Conservation (phyloP, 2,888 invertebrate species). For the Amphipyra berbera region DNA sequence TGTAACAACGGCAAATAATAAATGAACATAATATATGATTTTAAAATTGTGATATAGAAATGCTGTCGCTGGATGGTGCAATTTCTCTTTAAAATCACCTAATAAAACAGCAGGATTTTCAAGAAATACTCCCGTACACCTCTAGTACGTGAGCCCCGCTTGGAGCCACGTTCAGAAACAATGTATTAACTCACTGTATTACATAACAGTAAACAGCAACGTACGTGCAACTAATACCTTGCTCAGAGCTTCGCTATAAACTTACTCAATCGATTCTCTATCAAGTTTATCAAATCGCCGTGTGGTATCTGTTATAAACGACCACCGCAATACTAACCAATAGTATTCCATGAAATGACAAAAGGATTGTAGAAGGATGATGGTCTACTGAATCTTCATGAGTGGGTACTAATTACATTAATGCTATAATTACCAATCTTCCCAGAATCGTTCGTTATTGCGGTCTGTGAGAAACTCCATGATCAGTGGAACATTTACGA, state of each 20-base stretch:
- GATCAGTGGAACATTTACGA: background rate
- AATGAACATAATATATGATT: background rate
- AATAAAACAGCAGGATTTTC: conserved; percentile 30
- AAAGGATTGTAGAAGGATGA: conserved; percentile 15
- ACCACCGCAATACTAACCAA: background rate
- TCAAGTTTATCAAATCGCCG: conserved; percentile 36
- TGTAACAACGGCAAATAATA: background rate
- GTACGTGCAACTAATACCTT: conserved; percentile 42
- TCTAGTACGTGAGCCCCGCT: conserved; percentile 20
- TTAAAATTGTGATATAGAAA: conserved; percentile 4
- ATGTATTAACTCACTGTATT: conserved; percentile 54
- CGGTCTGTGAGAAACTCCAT: background rate
- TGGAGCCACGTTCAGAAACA: conserved; percentile 40
- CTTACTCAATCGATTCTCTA: conserved; percentile 40
- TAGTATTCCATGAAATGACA: conserved; percentile 17
- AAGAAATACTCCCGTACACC: conserved; percentile 24
- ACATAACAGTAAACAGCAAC: conserved; percentile 50
- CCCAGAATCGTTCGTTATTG: conserved; percentile 4
- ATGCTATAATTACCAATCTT: conserved; percentile 1
- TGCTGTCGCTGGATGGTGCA: background rate
- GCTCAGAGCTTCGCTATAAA: conserved; percentile 29
- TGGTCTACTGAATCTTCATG: background rate
- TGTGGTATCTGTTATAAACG: conserved; percentile 36
- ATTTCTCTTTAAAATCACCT: conserved; percentile 22
- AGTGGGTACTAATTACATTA: background rate